Evolutionary conservation across 2,797 vertebrate genomes (phyloP).

Genomic region (Uromys caudimaculatus): DNA sequence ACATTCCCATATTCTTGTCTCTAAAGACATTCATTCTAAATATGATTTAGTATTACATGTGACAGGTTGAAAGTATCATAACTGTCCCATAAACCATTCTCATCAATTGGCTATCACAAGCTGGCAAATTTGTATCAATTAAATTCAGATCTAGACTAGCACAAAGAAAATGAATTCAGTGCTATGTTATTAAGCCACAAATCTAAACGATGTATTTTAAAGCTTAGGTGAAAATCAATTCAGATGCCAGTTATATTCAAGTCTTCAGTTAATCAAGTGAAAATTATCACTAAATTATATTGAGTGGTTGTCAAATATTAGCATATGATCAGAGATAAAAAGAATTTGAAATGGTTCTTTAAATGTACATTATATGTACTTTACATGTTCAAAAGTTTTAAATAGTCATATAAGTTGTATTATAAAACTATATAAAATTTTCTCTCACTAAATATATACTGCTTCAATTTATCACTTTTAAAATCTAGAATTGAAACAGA

Average conservation of each 20-base stretch:
- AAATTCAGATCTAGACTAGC: neutral
- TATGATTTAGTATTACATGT: constrained; percentile 18
- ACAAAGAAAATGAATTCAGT: constrained; percentile 32
- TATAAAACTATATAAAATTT: neutral
- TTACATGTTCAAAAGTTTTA: constrained; percentile 55
- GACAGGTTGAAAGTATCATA: neutral
- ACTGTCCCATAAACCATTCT: neutral
- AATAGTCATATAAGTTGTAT: constrained; percentile 29
- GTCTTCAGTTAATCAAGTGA: constrained; percentile 64
- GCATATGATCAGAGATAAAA: constrained; percentile 48
- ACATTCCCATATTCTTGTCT: neutral
- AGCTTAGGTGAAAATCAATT: constrained; percentile 65
- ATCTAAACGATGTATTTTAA: constrained; percentile 45
- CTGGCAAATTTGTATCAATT: neutral
- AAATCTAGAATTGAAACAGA: constrained; percentile 20
- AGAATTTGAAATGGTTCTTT: constrained; percentile 26
- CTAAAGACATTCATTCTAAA: neutral
- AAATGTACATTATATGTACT: constrained; percentile 47
- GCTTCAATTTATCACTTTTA: constrained; percentile 19
- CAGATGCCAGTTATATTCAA: constrained; percentile 49
- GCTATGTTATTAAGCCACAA: constrained; percentile 50
- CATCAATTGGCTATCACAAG: constrained; percentile 42
- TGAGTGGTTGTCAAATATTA: constrained; percentile 66
- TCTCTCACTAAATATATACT: constrained; percentile 49
- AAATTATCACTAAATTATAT: constrained; percentile 58